phyloP scores from a whole-genome alignment of 1,140 invertebrate genomes.

The Branchinecta lindahli region DNA sequence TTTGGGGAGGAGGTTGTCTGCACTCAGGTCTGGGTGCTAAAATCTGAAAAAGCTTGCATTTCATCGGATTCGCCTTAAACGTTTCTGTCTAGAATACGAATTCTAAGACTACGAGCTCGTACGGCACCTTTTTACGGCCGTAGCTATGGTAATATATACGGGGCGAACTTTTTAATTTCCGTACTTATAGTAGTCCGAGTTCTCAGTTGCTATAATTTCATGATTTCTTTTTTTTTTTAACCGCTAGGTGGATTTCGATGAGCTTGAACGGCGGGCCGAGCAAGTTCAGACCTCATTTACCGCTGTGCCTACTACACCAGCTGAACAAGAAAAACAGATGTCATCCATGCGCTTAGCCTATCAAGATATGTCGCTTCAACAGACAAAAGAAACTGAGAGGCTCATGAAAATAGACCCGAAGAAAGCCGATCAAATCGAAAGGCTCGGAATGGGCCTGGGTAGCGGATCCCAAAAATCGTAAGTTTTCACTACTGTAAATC shows the following conservation, averaged over 20 bases:
- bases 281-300: background rate
- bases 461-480: conserved; percentile 37
- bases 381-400: conserved; percentile 61
- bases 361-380: conserved; percentile 60
- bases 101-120: no score
- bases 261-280: background rate
- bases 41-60: no score
- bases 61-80: no score
- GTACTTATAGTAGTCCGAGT: no score
- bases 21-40: no score
- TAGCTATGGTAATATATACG: no score
- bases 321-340: conserved; percentile 29
- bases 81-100: no score
- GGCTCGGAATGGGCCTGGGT: conserved; percentile 81
- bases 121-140: no score
- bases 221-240: background rate
- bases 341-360: conserved; percentile 73
- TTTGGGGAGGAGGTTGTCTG: no score
- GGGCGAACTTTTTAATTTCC: no score
- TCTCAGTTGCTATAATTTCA: background rate
- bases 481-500: background rate
- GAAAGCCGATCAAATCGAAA: conserved; percentile 74
- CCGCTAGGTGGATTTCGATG: conserved; percentile 7
- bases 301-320: background rate
- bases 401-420: conserved; percentile 58